These are phyloP conservation scores for Sialia sialis DNA, from an alignment of 2,113 vertebrate genomes.

Conservation along the genomic window DNA sequence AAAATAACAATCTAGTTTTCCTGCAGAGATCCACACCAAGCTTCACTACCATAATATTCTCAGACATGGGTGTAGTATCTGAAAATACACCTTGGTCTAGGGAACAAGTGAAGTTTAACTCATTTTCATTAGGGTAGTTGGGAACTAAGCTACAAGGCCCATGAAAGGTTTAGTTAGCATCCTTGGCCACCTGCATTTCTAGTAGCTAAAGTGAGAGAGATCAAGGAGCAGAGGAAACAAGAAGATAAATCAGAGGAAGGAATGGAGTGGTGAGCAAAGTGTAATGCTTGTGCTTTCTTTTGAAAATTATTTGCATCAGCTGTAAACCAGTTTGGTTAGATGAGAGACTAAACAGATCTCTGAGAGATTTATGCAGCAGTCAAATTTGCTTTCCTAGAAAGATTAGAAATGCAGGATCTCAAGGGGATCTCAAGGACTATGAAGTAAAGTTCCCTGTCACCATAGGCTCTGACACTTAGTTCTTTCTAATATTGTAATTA, in stretches of 20 bases:
- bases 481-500: constrained; percentile 5
- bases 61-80: background rate
- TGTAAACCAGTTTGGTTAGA: background rate
- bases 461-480: background rate
- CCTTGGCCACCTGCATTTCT: background rate
- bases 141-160: background rate
- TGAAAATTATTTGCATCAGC: background rate
- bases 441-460: background rate
- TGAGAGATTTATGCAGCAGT: background rate
- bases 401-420: background rate
- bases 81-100: background rate
- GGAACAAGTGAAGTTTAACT: background rate
- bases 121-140: background rate
- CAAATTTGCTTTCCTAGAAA: constrained; percentile 14
- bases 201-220: background rate
- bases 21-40: background rate
- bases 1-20: background rate
- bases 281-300: background rate
- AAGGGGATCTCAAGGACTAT: background rate
- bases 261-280: background rate
- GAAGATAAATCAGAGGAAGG: background rate
- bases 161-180: background rate
- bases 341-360: background rate
- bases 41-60: background rate
- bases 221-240: background rate